Percentiles rank a stretch among this genome's conserved stretches.
phyloP scores from a whole-genome alignment of 2,113 vertebrate species.

The Nothoprocta perdicaria region DNA sequence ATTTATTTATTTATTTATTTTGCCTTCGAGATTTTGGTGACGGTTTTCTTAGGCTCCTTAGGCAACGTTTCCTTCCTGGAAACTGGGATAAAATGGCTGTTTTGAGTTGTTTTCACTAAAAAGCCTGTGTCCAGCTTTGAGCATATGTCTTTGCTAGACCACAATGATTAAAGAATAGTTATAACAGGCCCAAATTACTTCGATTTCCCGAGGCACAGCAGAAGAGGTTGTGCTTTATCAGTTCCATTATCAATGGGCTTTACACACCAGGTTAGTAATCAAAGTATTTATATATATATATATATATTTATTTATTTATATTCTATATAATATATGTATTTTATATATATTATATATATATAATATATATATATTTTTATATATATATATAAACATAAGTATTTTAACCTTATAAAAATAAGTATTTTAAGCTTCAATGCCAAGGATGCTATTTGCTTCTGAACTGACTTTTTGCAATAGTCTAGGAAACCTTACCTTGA shows the following conservation, averaged over 20 bases:
- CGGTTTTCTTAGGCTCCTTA: conserved; percentile 40
- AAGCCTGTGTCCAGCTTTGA: conserved; percentile 1
- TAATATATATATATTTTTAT: too few relatives aligned
- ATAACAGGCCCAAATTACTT: neutral
- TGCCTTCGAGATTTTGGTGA: neutral
- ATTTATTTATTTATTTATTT: neutral
- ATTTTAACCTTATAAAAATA: too few relatives aligned
- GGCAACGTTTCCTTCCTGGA: conserved; percentile 60
- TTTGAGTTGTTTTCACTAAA: conserved; percentile 13
- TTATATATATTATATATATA: too few relatives aligned
- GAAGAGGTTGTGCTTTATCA: neutral
- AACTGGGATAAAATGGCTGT: conserved; percentile 40
- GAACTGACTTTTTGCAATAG: rapidly evolving
- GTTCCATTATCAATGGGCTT: rapidly evolving
- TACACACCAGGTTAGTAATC: rapidly evolving
- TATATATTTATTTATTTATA: too few relatives aligned
- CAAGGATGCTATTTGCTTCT: neutral
- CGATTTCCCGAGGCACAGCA: neutral
- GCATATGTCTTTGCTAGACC: neutral
- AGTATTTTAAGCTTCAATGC: neutral
- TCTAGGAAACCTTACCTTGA: neutral
- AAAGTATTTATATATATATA: too few relatives aligned
- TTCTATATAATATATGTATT: too few relatives aligned
- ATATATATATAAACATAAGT: too few relatives aligned
- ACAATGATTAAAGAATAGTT: neutral